Evolutionary conservation across 2,113 vertebrate species (phyloP), one percentile per base, ranked within the genome.

Genomic region (Canis aureus): DNA sequence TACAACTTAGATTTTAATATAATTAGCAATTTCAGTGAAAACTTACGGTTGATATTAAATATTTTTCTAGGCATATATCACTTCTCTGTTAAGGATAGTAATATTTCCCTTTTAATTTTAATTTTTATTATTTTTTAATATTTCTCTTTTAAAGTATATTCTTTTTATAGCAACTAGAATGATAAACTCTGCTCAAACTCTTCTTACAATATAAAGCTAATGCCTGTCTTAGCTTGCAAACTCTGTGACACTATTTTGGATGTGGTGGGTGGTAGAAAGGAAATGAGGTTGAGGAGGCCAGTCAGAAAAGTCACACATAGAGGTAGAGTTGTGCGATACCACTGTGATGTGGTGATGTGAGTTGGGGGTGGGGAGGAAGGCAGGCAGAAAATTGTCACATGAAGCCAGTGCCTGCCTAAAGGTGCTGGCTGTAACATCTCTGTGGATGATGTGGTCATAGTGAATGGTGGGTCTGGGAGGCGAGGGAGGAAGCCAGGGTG

Each of bases 91-190:
- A 74, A 95, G 69, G 32, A 49, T 85, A 95, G 32, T 29, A 81
- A 78, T 96, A 94, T 59, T 94, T 97, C 51, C 73, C 62, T 84
- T 92, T 90, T 60, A 95, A 43, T 84, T 92, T 90, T 60, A 95
- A 43, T 76, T 29, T 87, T 96, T 81, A 81, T 43, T 43, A 43
- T 43, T 43, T 43, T 43, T 43, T 43, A 82, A 92, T 94, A 92
- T 60, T 93, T 97, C 27, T 57, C 69, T 87, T 91, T 92, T 73
- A 94, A 81, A 88, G 23, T 92, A 76, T 89, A 85, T 95, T 84
- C 29, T 80, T 43, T 89, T 97, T 88, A 84, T 88, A 89, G 84
- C 71, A 94, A 66, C 53, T 92, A 1, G 22, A 78, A 23, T 94
- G 78, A 92, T 95, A 91, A 89, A 51, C 62, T 87, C 43, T 96